Conservation (phyloP, 2,113 vertebrate genomes). For the Machaerirhynchus nigripectus region DNA sequence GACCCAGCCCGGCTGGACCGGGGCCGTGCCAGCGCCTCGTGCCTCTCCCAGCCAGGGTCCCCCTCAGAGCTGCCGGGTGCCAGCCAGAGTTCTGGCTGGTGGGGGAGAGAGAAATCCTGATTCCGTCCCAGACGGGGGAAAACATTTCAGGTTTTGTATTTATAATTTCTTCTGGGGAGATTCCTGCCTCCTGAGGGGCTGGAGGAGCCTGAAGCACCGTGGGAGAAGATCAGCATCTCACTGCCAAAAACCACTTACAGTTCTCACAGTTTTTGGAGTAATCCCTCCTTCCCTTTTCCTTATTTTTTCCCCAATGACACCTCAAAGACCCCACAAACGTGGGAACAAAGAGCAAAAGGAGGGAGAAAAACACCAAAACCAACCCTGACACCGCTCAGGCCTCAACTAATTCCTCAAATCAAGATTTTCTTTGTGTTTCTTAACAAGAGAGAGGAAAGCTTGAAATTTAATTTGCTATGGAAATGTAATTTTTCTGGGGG, state of each 20-base stretch:
- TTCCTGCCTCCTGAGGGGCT: neutral
- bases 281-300: neutral
- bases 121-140: rapidly evolving
- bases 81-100: neutral
- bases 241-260: neutral
- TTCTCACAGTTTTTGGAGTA: neutral
- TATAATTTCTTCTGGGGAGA: neutral
- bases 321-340: neutral
- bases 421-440: neutral
- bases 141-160: neutral
- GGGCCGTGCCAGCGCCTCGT: rapidly evolving
- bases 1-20: neutral
- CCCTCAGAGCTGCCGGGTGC: neutral
- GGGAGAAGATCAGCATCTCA: neutral
- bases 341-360: neutral
- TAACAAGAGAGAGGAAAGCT: neutral
- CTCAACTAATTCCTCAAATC: neutral
- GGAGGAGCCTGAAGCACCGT: rapidly evolving
- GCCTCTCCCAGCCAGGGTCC: neutral
- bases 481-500: neutral
- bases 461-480: neutral
- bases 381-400: neutral
- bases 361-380: neutral
- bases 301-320: neutral
- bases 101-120: neutral